Evolutionary conservation across 2,888 invertebrate genomes (phyloP), one percentile per base, ranked within the genome.

Genomic region (Ptychoptera contaminata): DNA sequence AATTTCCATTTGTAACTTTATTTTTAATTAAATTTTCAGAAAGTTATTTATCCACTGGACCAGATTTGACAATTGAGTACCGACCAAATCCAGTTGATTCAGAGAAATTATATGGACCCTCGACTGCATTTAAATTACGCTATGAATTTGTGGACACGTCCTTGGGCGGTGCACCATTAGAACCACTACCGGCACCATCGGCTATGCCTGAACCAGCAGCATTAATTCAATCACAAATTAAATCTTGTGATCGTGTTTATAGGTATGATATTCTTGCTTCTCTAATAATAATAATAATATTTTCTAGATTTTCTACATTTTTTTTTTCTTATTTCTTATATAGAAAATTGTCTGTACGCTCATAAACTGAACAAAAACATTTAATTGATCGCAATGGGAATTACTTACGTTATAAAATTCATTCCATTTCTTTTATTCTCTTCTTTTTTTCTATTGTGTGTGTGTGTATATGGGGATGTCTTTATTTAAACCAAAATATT

Each of bases 131-230:
- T 60, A 72, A 81, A 36, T 72, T 86, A 5, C 76, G 82, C 43
- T 87, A 85, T 63, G 87, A 87, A 64, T 87, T 87, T 58, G 82
- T 87, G 15, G 84, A 85, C 60, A 45, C 46, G n/a, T 40, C 45
- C 10, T 36, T 48, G 6, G 48, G 48, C n/a, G 48, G 48, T 31
- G 48, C 48, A 8, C 48, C 48, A 36, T 38, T 48, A 16, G 48
- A 48, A 42, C 37, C 42, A 37, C 16, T 35, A 16, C 16, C 42
- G 34, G 34, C 15, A 16, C 42, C 42, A 35, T 42, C 42, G 6
- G 23, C 46, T 6, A 45, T 48, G 46, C 46, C 48, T 1, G 45
- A 48, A 39, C 48, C 48, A 16, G 45, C 46, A 10, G 45, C 48
- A 16, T 37, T 48, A 32, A 11, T 46, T 10, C 48, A 48, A 48